phyloP scores from a whole-genome alignment of 2,113 vertebrate species.

The Athene noctua region DNA sequence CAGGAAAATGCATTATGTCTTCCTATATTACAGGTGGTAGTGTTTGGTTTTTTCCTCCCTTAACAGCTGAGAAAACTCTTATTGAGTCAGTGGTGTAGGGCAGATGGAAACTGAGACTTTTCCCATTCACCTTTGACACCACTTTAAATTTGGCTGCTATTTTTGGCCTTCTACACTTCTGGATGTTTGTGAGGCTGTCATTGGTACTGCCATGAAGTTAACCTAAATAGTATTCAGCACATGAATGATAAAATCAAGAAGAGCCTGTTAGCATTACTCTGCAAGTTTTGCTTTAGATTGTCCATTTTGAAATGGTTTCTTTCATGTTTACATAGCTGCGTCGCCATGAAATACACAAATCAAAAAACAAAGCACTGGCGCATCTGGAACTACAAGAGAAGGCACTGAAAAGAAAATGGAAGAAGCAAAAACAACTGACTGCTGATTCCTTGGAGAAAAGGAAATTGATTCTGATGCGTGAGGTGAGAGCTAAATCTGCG shows the following conservation, averaged over 20 bases:
- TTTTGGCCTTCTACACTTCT: neutral
- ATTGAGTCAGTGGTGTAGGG: neutral
- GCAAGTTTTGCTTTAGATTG: neutral
- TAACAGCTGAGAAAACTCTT: neutral
- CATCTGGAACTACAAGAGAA: slow-evolving; percentile 89
- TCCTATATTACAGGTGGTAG: neutral
- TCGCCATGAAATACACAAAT: slow-evolving; percentile 89
- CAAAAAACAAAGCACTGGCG: slow-evolving; percentile 83
- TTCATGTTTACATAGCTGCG: slow-evolving; percentile 62
- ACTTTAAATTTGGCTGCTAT: neutral
- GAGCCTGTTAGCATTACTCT: neutral
- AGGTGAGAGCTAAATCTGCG: slow-evolving; percentile 72
- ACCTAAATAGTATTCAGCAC: neutral
- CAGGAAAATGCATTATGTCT: neutral
- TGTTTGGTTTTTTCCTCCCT: neutral
- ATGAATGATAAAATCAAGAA: neutral
- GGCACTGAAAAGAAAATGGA: slow-evolving; percentile 70
- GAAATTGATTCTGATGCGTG: slow-evolving; percentile 82
- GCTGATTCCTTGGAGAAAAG: slow-evolving; percentile 74
- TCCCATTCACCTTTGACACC: neutral
- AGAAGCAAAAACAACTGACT: slow-evolving; percentile 64
- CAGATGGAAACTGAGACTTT: neutral
- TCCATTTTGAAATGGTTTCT: neutral
- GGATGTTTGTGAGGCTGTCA: neutral
- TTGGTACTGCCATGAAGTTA: neutral